Base-by-base conservation (phyloP, 1,140 invertebrate genomes). In the Melipona quadrifasciata region DNA sequence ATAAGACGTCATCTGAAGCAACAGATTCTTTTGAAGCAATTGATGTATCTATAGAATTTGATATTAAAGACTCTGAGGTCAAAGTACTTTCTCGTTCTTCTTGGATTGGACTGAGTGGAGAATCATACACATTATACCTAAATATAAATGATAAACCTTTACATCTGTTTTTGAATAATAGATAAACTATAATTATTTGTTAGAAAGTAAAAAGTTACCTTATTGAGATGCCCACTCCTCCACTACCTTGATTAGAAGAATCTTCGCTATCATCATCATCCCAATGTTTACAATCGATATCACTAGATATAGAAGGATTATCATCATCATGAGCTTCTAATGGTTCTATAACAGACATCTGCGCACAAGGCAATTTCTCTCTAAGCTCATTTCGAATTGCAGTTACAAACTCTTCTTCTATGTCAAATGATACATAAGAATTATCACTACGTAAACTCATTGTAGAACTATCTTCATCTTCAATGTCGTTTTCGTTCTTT, bases 401-500 rank as follows among this genome's bases (percentile, higher is more conserved):
- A 27, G 96, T 95, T 84, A 97, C 96, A 90, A 96, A 96, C 88
- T 97, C 97, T 87, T 97, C 96, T 90, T 97, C 96, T 77, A 97
- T 94, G 47, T 94, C 94, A 84, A 96, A 96, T 5, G 95, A 95
- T 61, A 96, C 95, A 61, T 95, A 95, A 47, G 95, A 95, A 91
- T 95, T 96, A 55, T 95, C 93, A 78, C 94, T 95, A 24, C 89
- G 89, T 51, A 94, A 82, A 53, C 93, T 94, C 80, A 94, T 91
- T 11, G 94, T 95, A 27, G 94, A 95, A 80, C 93, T 94, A 61
- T 94, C 93, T 65, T 95, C 93, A 39, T 94, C 93, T 82, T 93
- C 92, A 31, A 91, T 90, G 47, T 92, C 90, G 47, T 84, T 81
- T 27, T 75, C 84, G 21, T 75, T 78, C 27, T 51, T 76, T 24